Evolutionary conservation across 2,113 vertebrate species (phyloP).

Genomic region (Siniperca chuatsi): DNA sequence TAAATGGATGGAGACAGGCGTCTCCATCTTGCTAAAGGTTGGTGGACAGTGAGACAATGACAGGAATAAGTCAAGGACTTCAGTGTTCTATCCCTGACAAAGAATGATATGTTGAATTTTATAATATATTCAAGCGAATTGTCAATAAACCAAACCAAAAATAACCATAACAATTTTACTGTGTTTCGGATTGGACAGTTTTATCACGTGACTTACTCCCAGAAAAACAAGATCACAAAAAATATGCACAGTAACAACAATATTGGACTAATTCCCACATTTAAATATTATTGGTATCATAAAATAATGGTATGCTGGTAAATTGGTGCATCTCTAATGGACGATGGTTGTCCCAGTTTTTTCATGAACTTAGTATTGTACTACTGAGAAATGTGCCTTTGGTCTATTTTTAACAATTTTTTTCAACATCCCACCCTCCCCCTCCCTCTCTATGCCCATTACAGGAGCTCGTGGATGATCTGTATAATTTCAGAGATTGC

Average conservation of each 20-base stretch:
- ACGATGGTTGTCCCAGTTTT: neutral
- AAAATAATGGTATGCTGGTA: neutral
- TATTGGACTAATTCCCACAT: no score
- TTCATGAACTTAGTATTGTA: neutral
- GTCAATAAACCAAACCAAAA: neutral
- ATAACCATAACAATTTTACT: no score
- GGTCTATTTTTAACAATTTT: conserved; percentile 10
- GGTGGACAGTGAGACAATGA: neutral
- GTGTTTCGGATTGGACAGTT: neutral
- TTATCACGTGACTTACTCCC: neutral
- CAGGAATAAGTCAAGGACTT: no score
- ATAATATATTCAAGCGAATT: no score
- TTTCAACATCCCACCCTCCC: neutral
- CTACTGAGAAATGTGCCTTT: neutral
- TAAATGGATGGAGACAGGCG: no score
- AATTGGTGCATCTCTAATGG: neutral
- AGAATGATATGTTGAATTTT: neutral
- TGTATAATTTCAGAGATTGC: conserved; percentile 89
- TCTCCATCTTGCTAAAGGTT: neutral
- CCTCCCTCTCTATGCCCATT: no score
- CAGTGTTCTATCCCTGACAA: neutral
- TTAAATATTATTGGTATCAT: neutral
- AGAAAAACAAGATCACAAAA: neutral
- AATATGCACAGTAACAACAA: no score
- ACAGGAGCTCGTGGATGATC: conserved; percentile 89